Evolutionary conservation across 92 coral and sea anemone genomes (phyloP), one percentile per base, ranked within the genome.

Genomic region (Paragorgia papillata): DNA sequence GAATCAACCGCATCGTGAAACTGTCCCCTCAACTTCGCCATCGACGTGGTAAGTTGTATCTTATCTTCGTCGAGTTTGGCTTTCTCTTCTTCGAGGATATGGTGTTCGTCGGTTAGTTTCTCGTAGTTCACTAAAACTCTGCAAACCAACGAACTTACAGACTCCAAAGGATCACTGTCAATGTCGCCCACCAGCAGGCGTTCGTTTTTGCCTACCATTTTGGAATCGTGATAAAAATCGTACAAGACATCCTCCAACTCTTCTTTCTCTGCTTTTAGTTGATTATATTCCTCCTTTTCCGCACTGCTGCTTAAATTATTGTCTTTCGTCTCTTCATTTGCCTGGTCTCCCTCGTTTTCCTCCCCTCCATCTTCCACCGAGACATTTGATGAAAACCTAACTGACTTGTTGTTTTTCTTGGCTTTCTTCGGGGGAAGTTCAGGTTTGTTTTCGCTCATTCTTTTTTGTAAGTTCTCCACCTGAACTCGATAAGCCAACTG

Each of bases 1-100:
- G 99, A 89, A 59, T 95, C 99, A 12, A 95, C 80, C 30, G 97
- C 92, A 32, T 95, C 99, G 66, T 88, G 92, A 37, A 95, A 74
- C 39, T 95, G 97, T 19, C 80, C 75, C 58, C 91, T 88, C 70
- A 95, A 85, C 66, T 91, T 91, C 60, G 90, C 83, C 73, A 87
- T 88, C 20, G 95, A 85, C 64, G 91, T 91, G 66, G 88, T 90
- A 21, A 89, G 91, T 63, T 80, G 79, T 74, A 92, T 57, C 64
- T 91, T 95, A 64, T 95, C 99, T 78, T 95, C 99, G 39, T 75
- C 75, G 28, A 95, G 85, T 66, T 81, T 95, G 28, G 81, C 35
- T 63, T 83, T 95, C 80, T 95, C 99, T 34, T 95, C 99, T 31
- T 84, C 97, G 71, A 95, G 62, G 9, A 92, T 74, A 29, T 79